Base-by-base conservation (phyloP, 2,113 vertebrate genomes). In the Eidolon helvum region DNA sequence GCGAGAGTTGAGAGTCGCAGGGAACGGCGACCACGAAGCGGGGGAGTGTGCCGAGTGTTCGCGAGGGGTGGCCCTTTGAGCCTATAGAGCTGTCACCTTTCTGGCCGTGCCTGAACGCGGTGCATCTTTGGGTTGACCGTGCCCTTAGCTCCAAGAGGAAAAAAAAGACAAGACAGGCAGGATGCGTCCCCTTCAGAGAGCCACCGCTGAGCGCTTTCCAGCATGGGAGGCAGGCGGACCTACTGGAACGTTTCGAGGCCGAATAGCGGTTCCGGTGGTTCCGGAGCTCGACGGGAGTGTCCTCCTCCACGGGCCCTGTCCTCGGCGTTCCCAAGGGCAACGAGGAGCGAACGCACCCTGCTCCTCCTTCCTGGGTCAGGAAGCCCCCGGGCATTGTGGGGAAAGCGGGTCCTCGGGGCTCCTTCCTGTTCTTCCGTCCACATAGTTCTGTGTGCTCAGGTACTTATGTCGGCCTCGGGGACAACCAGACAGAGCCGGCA, bases 381-480 rank as follows among this genome's bases (percentile, higher is more conserved):
- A 90, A 33, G 68, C 16, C 65, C 16, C 65, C n/a, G 2, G n/a
- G 43, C 0, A 1, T 19, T 18, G 3, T 35, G 10, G 45, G 38
- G 28, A 35, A 24, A 18, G 69, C 19, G 1, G n/a, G 7, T 30
- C 26, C 24, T 21, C 3, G 0, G 71, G 16, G 9, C 28, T 61
- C 53, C 63, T 35, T 12, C 35, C 21, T 43, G 11, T 10, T 30
- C 24, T 1, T 30, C 24, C 1, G 12, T 38, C 50, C 11, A 33
- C 5, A 11, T 5, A 1, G 22, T 33, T n/a, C 40, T 5, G 22
- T 19, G 10, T 0, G 24, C 24, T 4, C 2, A 0, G 53, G 28
- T 3, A 4, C 18, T n/a, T 22, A 5, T 1, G 0, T 16, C 0
- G 2, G 40, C 26, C 50, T 53, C 3, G 57, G 48, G n/a, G 48